Percentiles rank a stretch among this genome's conserved stretches.
Evolutionary conservation across 2,888 invertebrate species (phyloP).

Genomic region (Yponomeuta malinellus): DNA sequence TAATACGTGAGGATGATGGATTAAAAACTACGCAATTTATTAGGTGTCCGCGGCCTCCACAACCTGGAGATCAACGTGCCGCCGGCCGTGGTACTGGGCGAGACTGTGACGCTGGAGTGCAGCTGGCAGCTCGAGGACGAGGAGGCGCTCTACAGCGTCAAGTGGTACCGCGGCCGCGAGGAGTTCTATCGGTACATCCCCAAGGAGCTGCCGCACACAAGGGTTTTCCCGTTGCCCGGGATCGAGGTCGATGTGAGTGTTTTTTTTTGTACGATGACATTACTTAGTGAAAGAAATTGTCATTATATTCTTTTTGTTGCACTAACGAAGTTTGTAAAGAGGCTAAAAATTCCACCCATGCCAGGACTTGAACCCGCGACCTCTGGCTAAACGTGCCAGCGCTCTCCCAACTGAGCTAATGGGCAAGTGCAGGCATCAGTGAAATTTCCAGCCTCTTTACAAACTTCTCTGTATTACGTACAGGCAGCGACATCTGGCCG

Average conservation of each 20-base stretch:
- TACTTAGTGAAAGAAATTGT: no score
- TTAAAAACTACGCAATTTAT: conserved; percentile 19
- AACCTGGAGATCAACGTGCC: conserved; percentile 84
- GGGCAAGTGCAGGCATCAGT: no score
- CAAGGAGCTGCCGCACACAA: conserved; percentile 84
- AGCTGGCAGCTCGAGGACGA: conserved; percentile 83
- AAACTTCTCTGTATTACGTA: no score
- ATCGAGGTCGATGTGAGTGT: conserved; percentile 84
- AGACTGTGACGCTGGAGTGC: conserved; percentile 84
- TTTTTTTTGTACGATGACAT: neutral
- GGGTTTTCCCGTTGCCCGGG: conserved; percentile 82
- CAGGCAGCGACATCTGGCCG: no score
- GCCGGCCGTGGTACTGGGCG: conserved; percentile 81
- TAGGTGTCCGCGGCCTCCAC: conserved; percentile 78
- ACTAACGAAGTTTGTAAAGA: no score
- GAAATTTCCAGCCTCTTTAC: no score
- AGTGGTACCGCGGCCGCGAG: conserved; percentile 86
- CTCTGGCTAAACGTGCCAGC: no score
- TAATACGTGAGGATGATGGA: no score
- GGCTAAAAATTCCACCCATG: no score
- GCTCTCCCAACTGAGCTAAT: no score
- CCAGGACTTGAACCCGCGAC: no score
- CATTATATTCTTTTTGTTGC: no score
- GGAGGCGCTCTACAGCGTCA: conserved; percentile 85
- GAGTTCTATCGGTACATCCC: conserved; percentile 89